These are phyloP conservation scores for Siderastrea siderea DNA, from an alignment of 92 coral and sea anemone genomes.

Conservation along the genomic window DNA sequence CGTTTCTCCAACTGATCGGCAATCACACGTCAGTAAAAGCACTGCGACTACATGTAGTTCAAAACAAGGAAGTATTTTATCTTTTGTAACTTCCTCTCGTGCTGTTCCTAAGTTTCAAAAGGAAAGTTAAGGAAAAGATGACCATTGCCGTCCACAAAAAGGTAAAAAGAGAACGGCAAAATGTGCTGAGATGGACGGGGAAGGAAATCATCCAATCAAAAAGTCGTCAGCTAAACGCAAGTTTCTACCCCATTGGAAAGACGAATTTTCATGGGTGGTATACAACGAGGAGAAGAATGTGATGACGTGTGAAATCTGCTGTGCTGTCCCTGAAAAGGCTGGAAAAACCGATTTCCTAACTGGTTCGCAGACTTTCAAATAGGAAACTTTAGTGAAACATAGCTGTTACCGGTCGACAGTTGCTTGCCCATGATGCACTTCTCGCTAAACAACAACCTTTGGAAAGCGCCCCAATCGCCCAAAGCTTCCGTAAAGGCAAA, in stretches of 20 bases:
- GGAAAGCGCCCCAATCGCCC: constrained; percentile 46
- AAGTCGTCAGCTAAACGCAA: constrained; percentile 34
- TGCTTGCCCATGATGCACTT: constrained; percentile 37
- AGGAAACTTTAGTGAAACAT: constrained; percentile 39
- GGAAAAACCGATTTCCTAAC: constrained; percentile 46
- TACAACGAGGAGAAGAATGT: constrained; percentile 31
- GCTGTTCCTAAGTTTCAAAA: constrained; percentile 1
- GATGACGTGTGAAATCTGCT: constrained; percentile 39
- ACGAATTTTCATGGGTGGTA: constrained; percentile 39
- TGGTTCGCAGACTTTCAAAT: constrained; percentile 36
- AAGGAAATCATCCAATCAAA: not conserved
- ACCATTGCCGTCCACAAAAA: not conserved
- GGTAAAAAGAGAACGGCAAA: constrained; percentile 24
- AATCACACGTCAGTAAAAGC: constrained; percentile 1
- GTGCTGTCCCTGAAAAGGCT: constrained; percentile 14
- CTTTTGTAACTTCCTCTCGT: not conserved
- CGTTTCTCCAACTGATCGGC: constrained; percentile 7
- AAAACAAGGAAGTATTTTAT: constrained; percentile 21
- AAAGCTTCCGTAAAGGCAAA: constrained; percentile 43
- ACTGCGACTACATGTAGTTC: not conserved
- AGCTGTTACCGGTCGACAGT: constrained; percentile 18
- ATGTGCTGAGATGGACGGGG: constrained; percentile 9
- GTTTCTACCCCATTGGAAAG: constrained; percentile 58
- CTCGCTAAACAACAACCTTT: constrained; percentile 38
- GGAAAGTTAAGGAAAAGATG: not conserved